Percentiles rank a stretch among this genome's conserved stretches.
Conservation (phyloP, 1,140 invertebrate genomes). For the Plectrocnemia conspersa region DNA sequence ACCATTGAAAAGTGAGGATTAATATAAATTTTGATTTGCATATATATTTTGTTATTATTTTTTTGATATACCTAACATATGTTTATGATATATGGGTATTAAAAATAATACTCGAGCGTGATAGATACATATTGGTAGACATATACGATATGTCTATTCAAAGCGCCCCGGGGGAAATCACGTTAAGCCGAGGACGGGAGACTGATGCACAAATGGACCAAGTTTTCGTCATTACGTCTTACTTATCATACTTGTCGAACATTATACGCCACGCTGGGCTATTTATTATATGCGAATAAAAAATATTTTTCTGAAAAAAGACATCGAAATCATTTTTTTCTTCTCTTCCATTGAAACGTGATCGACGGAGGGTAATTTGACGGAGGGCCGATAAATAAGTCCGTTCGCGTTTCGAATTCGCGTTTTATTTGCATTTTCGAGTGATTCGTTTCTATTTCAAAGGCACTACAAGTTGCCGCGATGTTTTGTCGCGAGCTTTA, state of each 20-base stretch:
- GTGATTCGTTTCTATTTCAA: conserved; percentile 29
- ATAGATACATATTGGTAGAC: too few relatives aligned
- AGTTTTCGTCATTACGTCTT: too few relatives aligned
- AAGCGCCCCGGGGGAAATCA: conserved; percentile 29
- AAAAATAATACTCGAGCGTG: too few relatives aligned
- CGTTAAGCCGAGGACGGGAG: conserved; percentile 21
- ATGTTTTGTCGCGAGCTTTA: conserved; percentile 2
- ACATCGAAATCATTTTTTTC: background rate
- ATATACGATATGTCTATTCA: conserved; percentile 32
- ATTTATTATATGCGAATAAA: too few relatives aligned
- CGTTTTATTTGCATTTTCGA: conserved; percentile 31
- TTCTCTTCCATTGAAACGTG: background rate
- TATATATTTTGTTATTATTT: too few relatives aligned
- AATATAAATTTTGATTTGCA: too few relatives aligned
- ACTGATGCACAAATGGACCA: conserved; percentile 8
- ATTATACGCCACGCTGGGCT: too few relatives aligned
- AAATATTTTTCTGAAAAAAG: too few relatives aligned
- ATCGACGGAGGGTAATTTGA: background rate
- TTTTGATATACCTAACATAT: too few relatives aligned
- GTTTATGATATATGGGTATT: too few relatives aligned
- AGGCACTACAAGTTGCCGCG: conserved; percentile 20
- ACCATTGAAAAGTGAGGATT: too few relatives aligned
- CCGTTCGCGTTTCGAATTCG: conserved; percentile 14
- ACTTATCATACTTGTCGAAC: too few relatives aligned
- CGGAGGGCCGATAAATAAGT: conserved; percentile 14